Evolutionary conservation across 1,140 invertebrate genomes (phyloP).

Genomic region (Drosophila pruinosa): DNA sequence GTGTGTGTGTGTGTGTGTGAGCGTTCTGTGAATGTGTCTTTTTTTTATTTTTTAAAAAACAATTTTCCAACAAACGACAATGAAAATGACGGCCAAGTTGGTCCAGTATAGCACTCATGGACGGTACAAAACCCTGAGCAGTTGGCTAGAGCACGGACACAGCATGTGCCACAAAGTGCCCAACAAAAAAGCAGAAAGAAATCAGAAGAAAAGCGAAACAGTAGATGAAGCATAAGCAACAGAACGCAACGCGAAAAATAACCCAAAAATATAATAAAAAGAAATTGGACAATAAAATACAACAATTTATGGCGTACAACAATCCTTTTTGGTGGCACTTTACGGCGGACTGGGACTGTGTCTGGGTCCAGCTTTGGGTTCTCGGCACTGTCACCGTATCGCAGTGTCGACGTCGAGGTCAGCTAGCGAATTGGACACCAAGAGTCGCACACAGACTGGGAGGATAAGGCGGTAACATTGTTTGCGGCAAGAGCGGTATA

Average conservation of each 20-base stretch:
- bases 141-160: conserved; percentile 51
- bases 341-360: conserved; percentile 19
- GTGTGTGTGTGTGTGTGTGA: conserved; percentile 9
- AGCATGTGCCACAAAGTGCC: conserved; percentile 72
- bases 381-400: background rate
- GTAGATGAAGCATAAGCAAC: conserved; percentile 75
- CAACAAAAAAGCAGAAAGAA: conserved; percentile 27
- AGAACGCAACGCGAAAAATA: conserved; percentile 62
- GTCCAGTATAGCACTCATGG: conserved; percentile 7
- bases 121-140: background rate
- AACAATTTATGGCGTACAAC: conserved; percentile 77
- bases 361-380: background rate
- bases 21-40: too few relatives aligned
- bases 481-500: conserved; percentile 39
- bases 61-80: conserved; percentile 66
- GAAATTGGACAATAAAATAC: conserved; percentile 81
- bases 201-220: conserved; percentile 51
- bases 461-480: conserved; percentile 62
- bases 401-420: background rate
- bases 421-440: conserved; percentile 22
- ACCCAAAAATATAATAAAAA: conserved; percentile 77
- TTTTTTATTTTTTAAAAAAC: conserved; percentile 70
- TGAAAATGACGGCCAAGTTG: conserved; percentile 61
- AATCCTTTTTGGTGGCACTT: conserved; percentile 75
- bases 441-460: conserved; percentile 54